Base-by-base conservation (phyloP, 1,140 invertebrate species). In the Tetragnatha versicolor region DNA sequence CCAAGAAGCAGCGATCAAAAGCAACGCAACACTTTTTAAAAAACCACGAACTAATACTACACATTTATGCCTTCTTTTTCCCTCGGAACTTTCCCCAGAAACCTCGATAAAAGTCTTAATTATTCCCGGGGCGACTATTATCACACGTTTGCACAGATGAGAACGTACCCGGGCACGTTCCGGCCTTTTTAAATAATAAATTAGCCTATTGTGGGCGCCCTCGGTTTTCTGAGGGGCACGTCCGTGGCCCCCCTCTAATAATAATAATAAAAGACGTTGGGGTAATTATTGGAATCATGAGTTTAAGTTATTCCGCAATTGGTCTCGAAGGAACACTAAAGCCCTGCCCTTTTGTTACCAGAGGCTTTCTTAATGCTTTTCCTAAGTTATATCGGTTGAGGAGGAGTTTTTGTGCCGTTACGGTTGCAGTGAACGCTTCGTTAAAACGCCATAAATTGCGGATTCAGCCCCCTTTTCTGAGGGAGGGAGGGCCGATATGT, bases 281-380 rank as follows among this genome's bases (percentile, higher is more conserved):
- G 72, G 72, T 75, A 75, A 75, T 75, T 75, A 75, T 75, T 63
- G 37, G 72, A 75, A 63, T 63, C 55, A 58, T 75, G 72, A 75
- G 72, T 63, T 45, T 63, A 75, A 75, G 55, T 75, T 75, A 75
- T 63, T 75, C 39, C 49, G 39, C 55, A 63, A 75, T 75, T 61
- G 72, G 35, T 63, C 72, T 75, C 72, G 1, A 45, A 49, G 58
- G 72, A 63, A 45, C 51, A 35, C 42, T 75, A 75, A 75, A 75
- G 14, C 14, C 25, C 22, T 14, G 55, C 33, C 25, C 25, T 68
- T 68, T 75, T 60, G 58, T 63, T 63, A 39, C 42, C 39, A 51
- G 27, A 29, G 22, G 61, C 22, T 42, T 42, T n/a, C 66, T 22
- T 47, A 27, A 39, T 60, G n/a, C 51, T 12, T 14, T 27, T 29